Evolutionary conservation across 2,113 vertebrate genomes (phyloP).

Genomic region (Serinus canaria): DNA sequence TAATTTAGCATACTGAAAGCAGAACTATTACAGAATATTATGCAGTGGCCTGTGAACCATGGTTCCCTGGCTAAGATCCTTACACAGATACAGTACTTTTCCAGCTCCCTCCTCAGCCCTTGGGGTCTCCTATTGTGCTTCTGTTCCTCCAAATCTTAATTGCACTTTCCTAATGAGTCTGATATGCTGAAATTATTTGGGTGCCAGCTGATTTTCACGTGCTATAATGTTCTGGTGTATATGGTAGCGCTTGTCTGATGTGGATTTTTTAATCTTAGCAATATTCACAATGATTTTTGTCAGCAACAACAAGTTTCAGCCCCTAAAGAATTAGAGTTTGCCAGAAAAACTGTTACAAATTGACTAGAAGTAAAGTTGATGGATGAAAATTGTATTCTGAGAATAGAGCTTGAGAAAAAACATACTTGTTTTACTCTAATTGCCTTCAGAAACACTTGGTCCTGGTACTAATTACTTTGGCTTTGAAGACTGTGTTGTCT

Average conservation of each 20-base stretch:
- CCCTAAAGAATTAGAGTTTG: not conserved
- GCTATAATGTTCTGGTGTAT: not conserved
- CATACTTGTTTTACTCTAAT: constrained; percentile 21
- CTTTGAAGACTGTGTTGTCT: not conserved
- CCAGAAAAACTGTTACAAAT: not conserved
- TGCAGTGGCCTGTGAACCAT: not conserved
- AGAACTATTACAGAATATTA: not conserved
- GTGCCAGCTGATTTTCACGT: not conserved
- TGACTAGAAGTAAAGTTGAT: not conserved
- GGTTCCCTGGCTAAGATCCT: not conserved
- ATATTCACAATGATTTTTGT: not conserved
- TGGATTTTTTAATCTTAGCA: not conserved
- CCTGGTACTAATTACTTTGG: not conserved
- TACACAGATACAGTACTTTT: not conserved
- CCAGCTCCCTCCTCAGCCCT: not conserved
- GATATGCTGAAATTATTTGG: not conserved
- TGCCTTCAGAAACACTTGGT: constrained; percentile 46
- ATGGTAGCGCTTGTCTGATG: not conserved
- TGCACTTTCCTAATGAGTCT: constrained; percentile 8
- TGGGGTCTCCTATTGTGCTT: not conserved
- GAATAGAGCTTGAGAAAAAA: not conserved
- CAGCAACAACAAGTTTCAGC: not conserved
- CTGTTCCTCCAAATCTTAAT: constrained; percentile 42
- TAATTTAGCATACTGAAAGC: not conserved
- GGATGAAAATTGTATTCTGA: constrained; percentile 34